Base-by-base conservation (phyloP, 2,113 vertebrate genomes). In the Corythornis vintsioides region DNA sequence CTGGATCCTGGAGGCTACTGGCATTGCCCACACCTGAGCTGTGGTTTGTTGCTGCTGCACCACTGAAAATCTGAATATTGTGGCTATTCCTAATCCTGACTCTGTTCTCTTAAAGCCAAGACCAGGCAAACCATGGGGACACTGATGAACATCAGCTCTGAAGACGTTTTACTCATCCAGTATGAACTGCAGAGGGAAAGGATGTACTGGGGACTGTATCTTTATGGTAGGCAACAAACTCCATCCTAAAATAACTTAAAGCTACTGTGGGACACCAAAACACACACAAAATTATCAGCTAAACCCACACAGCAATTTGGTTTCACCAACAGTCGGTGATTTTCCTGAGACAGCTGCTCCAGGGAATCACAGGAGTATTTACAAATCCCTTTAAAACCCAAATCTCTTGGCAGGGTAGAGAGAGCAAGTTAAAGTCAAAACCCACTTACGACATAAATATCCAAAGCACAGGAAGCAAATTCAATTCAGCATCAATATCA, bases 91-190 rank as follows among this genome's bases (percentile, higher is more conserved):
- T 38, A 76, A 80, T 35, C 31, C 19, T 3, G 1, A 52, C 26
- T 71, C 48, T 92, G 21, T 77, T 96, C 73, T 93, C 35, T 75
- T 12, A 4, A 65, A 96, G 96, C 21, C 73, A 33, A 59, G 53
- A 94, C 80, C 18, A 86, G 86, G 2, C 18, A 61, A 18, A 88
- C 6, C 2, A 2, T 93, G 83, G 96, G 96, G 83, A 86, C 1
- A 3, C 40, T 94, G 83, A 69, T 94, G 80, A 75, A 90, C n/a
- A 7, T 83, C 53, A 83, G 70, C 81, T 95, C 95, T 66, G 88
- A 96, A 48, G 85, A 96, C 1, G 1, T 88, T 69, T 53, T 96
- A 29, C 92, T 96, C 21, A 12, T 96, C 74, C 95, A 95, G 66
- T 83, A 94, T 61, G 69, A 94, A 4, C 55, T 93, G 73, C 83